Base-by-base conservation (phyloP, 1,140 invertebrate genomes). In the Bombus difficillimus region DNA sequence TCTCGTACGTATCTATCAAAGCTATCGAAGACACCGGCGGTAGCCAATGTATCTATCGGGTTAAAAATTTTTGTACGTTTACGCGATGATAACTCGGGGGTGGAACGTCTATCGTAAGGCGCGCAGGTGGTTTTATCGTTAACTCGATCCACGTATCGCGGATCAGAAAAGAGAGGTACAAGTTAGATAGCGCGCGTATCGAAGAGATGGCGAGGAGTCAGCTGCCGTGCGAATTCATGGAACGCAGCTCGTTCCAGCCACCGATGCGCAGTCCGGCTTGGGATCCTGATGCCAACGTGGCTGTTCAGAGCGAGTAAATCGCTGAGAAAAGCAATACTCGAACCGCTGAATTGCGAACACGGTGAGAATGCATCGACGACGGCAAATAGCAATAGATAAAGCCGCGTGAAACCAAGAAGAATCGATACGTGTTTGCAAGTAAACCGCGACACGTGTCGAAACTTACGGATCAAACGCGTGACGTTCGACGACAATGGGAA, bases 261-360 rank as follows among this genome's bases (percentile, higher is more conserved):
- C 77, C 81, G 69, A 78, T 86, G 84, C 72, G 75, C 75, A 80
- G 34, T 79, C 15, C 75, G 86, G 64, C 18, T 43, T 37, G 39
- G 39, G 47, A 69, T 86, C 39, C 72, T 69, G 76, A 68, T 89
- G 88, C 88, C 87, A 85, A 89, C 88, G 88, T 81, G 81, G 88
- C 88, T 84, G 82, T 82, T 89, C 77, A 28, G 25, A 2, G 80
- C 43, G 39, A 71, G 68, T 81, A 84, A 90, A 90, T 90, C 78
- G 89, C 89, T 89, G 89, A 90, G 89, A 71, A 81, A 89, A 72
- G 85, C 88, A 78, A 90, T 88, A 88, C 85, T 62, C 66, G 53
- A 68, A 66, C 34, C 76, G 34, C 41, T 39, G 57, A 69, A 72
- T 86, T 39, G 75, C 47, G 39, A 47, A 62, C 32, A 3, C 76